Percentiles rank a stretch among this genome's conserved stretches.
Evolutionary conservation across 2,113 vertebrate genomes (phyloP).

Genomic region (Limnothrissa miodon): DNA sequence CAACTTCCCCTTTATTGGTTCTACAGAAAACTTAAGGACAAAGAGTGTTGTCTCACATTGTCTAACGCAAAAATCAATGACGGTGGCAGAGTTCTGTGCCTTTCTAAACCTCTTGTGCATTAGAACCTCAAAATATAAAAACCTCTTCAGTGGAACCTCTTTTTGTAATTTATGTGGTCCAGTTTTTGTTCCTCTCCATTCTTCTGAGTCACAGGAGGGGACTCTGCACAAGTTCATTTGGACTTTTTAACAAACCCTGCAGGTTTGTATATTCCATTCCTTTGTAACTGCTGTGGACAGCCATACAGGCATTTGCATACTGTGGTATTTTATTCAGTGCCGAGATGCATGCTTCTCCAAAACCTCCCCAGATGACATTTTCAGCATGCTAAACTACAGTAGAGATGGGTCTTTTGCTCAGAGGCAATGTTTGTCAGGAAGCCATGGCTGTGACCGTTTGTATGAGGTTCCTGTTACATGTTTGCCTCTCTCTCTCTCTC

Average conservation of each 20-base stretch:
- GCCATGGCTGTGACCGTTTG: slow-evolving; percentile 36
- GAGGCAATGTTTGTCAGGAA: slow-evolving; percentile 39
- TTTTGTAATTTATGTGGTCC: no score
- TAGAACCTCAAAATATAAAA: not conserved
- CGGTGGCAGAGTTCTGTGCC: no score
- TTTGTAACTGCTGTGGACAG: not conserved
- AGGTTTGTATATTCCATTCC: not conserved
- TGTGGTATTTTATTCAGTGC: not conserved
- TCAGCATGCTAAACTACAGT: not conserved
- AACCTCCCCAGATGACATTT: not conserved
- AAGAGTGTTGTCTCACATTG: not conserved
- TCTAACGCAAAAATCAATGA: no score
- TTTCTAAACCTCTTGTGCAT: not conserved
- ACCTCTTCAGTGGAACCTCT: not conserved
- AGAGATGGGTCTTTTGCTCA: slow-evolving; percentile 14
- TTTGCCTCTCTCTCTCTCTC: not conserved
- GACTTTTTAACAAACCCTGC: not conserved
- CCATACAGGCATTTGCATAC: not conserved
- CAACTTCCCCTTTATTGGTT: not conserved
- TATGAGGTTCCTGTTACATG: slow-evolving; percentile 42
- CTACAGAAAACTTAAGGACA: not conserved
- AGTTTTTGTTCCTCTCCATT: not conserved
- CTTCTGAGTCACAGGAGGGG: not conserved
- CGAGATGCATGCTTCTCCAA: not conserved
- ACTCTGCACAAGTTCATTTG: not conserved